Conservation (phyloP, 2,113 vertebrate genomes). For the Pelobates fuscus region DNA sequence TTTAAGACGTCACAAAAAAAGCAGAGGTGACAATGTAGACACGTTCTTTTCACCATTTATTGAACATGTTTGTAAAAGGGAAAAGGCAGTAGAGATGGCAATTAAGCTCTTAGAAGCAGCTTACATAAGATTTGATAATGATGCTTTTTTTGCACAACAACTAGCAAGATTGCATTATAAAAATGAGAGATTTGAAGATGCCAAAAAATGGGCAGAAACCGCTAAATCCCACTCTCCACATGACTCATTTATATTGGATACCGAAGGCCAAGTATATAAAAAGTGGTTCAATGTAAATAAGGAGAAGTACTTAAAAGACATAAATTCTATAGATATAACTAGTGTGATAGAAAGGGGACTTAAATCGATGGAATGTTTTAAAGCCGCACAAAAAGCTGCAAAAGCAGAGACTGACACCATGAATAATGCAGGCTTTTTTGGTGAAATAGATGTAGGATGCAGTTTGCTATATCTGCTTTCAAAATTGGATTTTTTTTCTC, state of each 20-base stretch:
- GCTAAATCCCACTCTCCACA: conserved; percentile 65
- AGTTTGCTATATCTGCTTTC: conserved; percentile 69
- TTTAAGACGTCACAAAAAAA: conserved; percentile 69
- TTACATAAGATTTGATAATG: conserved; percentile 65
- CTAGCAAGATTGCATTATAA: conserved; percentile 75
- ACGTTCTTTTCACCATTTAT: conserved; percentile 77
- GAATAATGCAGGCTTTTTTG: conserved; percentile 69
- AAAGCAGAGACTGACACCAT: conserved; percentile 60
- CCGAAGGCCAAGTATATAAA: conserved; percentile 79
- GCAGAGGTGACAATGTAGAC: conserved; percentile 70
- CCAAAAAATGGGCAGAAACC: conserved; percentile 69
- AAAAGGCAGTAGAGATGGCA: conserved; percentile 65
- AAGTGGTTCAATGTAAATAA: conserved; percentile 66
- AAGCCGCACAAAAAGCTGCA: conserved; percentile 66
- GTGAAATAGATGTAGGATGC: conserved; percentile 74
- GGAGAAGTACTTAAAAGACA: no score
- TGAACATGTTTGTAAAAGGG: conserved; percentile 66
- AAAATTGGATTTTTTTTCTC: no score
- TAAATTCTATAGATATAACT: conserved; percentile 43
- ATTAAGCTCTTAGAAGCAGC: conserved; percentile 68
- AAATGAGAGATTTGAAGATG: conserved; percentile 73
- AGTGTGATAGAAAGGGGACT: conserved; percentile 68
- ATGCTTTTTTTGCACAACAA: conserved; percentile 78
- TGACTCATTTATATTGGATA: conserved; percentile 80
- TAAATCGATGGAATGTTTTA: conserved; percentile 75